Evolutionary conservation across 2,113 vertebrate species (phyloP).

Genomic region (Oceanodroma tethys): DNA sequence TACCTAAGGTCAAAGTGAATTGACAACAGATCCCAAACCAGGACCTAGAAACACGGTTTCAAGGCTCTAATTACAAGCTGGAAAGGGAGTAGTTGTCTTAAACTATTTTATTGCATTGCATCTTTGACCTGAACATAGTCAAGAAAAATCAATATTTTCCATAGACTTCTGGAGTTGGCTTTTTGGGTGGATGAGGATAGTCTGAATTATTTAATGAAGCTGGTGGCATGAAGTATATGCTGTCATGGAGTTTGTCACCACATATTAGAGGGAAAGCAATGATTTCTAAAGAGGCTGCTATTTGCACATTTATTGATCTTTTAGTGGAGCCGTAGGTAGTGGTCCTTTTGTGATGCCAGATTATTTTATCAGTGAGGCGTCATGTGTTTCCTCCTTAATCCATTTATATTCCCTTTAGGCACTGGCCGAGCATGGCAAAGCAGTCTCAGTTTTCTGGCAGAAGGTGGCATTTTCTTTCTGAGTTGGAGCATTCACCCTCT

Average conservation of each 20-base stretch:
- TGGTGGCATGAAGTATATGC: neutral
- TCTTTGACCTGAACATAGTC: slow-evolving; percentile 27
- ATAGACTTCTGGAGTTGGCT: neutral
- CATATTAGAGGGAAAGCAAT: neutral
- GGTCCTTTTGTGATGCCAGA: neutral
- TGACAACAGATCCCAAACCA: slow-evolving; percentile 1
- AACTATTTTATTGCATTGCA: slow-evolving; percentile 21
- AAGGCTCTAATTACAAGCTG: neutral
- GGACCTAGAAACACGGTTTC: neutral
- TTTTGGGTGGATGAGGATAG: neutral
- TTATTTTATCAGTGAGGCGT: neutral
- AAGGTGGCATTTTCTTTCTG: neutral
- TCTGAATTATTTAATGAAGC: slow-evolving; percentile 34
- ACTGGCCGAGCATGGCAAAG: neutral
- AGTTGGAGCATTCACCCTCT: neutral
- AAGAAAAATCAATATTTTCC: slow-evolving; percentile 50
- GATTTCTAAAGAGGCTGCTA: neutral
- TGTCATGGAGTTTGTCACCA: neutral
- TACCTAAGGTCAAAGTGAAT: slow-evolving; percentile 22
- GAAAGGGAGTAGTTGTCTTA: slow-evolving; percentile 6
- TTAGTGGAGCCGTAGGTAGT: neutral
- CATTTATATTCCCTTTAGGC: neutral
- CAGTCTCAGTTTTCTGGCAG: neutral
- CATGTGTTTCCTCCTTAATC: neutral
- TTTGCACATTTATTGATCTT: neutral